Conservation (phyloP, 2,113 vertebrate genomes). For the Oreotrochilus melanogaster region DNA sequence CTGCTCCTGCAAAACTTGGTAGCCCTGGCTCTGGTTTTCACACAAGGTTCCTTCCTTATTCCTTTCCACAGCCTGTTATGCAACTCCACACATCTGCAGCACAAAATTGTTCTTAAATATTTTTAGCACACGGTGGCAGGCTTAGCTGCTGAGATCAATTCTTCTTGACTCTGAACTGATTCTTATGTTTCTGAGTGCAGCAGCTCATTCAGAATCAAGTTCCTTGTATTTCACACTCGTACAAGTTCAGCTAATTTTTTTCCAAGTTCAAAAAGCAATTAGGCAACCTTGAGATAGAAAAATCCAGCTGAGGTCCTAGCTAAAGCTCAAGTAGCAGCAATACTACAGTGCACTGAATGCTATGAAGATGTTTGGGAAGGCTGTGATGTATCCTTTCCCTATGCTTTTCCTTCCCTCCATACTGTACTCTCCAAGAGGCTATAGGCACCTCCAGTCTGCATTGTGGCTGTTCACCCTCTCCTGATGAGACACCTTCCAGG, state of each 20-base stretch:
- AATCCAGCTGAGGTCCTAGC: background rate
- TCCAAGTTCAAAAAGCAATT: slow-evolving; percentile 24
- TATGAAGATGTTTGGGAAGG: background rate
- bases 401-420: background rate
- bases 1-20: background rate
- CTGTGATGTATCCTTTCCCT: background rate
- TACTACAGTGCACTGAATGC: background rate
- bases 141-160: slow-evolving; percentile 32
- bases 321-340: background rate
- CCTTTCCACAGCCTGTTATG: background rate
- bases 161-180: background rate
- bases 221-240: slow-evolving; percentile 15
- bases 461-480: background rate
- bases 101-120: background rate
- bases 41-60: background rate
- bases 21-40: background rate
- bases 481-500: background rate
- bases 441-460: background rate
- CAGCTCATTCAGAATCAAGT: slow-evolving; percentile 25
- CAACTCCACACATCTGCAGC: background rate
- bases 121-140: slow-evolving; percentile 56
- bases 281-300: slow-evolving; percentile 27
- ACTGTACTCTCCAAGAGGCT: rapidly evolving
- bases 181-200: background rate
- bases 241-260: background rate